Conservation (phyloP, 1,140 invertebrate genomes). For the Leptinotarsa undecemlineata region DNA sequence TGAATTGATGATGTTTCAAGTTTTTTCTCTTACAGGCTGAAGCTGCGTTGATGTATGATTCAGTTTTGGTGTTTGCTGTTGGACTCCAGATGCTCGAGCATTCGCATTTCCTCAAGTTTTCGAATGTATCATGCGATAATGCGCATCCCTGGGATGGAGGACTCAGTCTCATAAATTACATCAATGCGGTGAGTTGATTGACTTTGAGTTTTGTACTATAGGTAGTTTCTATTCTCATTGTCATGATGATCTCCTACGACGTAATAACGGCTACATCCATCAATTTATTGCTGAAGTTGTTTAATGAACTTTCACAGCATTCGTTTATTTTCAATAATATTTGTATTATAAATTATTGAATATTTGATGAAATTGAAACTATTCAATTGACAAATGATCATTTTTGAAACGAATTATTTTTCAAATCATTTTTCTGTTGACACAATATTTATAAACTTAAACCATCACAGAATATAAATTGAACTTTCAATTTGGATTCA, state of each 20-base stretch:
- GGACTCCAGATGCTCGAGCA: conserved; percentile 71
- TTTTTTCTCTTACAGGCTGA: conserved; percentile 65
- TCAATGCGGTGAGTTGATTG: conserved; percentile 67
- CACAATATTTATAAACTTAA: no score
- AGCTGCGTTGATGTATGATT: conserved; percentile 79
- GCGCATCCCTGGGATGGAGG: conserved; percentile 78
- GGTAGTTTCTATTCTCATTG: no score
- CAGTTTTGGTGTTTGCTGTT: conserved; percentile 74
- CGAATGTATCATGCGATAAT: conserved; percentile 73
- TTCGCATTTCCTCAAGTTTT: conserved; percentile 64
- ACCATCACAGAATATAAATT: no score
- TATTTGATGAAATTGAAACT: no score
- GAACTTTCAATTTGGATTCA: no score
- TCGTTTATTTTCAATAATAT: neutral
- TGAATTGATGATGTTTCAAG: neutral
- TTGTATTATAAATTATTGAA: no score
- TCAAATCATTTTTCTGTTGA: no score
- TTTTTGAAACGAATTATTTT: no score
- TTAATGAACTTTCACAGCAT: no score
- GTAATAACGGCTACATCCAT: neutral
- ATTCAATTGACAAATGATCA: no score
- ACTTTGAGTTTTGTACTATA: no score
- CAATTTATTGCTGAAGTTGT: no score
- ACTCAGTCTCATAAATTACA: conserved; percentile 80
- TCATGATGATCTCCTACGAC: neutral